Base-by-base conservation (phyloP, 2,113 vertebrate genomes). In the Panthera leo region DNA sequence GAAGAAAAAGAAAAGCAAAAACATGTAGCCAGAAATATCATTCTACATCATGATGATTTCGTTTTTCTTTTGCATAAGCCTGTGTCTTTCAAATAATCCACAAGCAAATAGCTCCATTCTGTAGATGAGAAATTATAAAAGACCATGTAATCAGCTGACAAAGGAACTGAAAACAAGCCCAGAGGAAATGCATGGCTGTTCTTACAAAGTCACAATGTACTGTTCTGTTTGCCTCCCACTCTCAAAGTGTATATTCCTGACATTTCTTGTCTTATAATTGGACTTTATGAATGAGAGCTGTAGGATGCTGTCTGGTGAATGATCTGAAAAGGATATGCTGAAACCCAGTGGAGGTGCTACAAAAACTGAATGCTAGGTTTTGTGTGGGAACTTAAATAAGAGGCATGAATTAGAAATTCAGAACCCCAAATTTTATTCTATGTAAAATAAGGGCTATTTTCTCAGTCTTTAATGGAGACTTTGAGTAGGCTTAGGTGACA, bases 131-230 rank as follows among this genome's bases (percentile, higher is more conserved):
- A 99, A 98, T 99, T 99, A 99, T 99, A 99, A 99, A 99, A 98
- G 99, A 98, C 98, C 98, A 98, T 99, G 99, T 99, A 99, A 99
- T 99, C 98, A 99, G 98, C 98, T 98, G 98, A 99, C 99, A 99
- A 99, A 99, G 98, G 98, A 98, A 98, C 98, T 96, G 98, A 99
- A 98, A 99, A 99, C 99, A 98, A 98, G 97, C 98, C 98, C 98
- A 97, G 98, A 99, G 98, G 98, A 99, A 98, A 98, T 0, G 78
- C 97, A 97, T 97, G 98, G 98, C 98, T 97, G 97, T 98, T 97
- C 97, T 93, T 71, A 92, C 97, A 80, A 98, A 98, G 98, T 98
- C 98, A 99, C 99, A 99, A 98, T 99, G 98, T 96, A 51, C 95
- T 55, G 95, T 98, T 99, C 98, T 99, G 98, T 98, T 97, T 98